Base-by-base conservation (phyloP, 2,888 invertebrate genomes). In the Molorchus minor region DNA sequence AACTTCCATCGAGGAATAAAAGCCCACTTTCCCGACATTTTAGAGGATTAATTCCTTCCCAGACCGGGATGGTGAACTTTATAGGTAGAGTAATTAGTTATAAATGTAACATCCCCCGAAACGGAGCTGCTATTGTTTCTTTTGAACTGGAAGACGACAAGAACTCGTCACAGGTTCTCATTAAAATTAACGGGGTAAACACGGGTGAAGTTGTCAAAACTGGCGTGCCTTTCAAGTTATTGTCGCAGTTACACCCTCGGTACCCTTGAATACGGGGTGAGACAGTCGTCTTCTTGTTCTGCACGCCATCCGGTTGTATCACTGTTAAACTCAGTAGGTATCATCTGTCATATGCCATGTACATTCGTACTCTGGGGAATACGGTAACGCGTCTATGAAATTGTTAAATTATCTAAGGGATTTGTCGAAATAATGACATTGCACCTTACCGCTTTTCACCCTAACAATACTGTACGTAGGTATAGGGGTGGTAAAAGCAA, bases 241-340 rank as follows among this genome's bases (percentile, higher is more conserved):
- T 56, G 44, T 45, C 29, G 17, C 38, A 40, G 44, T 45, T 38
- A 25, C 46, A 47, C 56, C 45, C 40, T 41, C 40, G 21, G 25
- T 36, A 20, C 45, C 35, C 17, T 55, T 47, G 29, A 56, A 56
- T 56, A 16, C 17, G 36, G 46, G 40, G 40, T 40, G 25, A 40
- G 56, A 46, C 56, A 47, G 44, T 56, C 33, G 35, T 54, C 30
- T 44, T 35, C 35, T 35, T 15, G 44, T 44, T 35, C 25, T 16
- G 53, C 52, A 58, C 62, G 56, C 61, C 57, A 56, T 66, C 61
- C 55, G 52, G 56, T 58, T 62, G 62, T 66, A 66, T 64, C 62
- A 60, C 58, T 66, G 66, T 59, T 62, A 62, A 64, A 64, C 52
- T 56, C 61, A 56, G n/a, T n/a, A n/a, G n/a, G 57, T 64, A 62